Conservation (phyloP, 2,797 vertebrate species). For the Xerus rutilus region DNA sequence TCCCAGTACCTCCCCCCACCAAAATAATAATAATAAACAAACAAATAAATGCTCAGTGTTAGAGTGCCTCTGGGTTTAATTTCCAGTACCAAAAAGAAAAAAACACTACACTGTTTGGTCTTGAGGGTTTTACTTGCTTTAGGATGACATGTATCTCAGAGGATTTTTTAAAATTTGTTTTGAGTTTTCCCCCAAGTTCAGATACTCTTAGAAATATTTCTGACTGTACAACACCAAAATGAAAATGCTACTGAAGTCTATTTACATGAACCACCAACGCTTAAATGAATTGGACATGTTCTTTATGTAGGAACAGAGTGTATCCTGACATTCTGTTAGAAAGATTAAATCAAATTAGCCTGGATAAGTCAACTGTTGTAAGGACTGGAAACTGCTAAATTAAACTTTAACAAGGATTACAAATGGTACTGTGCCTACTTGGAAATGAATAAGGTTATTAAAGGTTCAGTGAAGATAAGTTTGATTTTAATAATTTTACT, state of each 20-base stretch:
- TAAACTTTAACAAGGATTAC: slow-evolving; percentile 68
- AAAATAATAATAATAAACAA: no score
- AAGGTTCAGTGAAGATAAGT: slow-evolving; percentile 37
- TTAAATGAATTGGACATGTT: slow-evolving; percentile 64
- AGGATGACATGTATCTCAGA: not conserved
- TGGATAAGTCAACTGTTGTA: slow-evolving; percentile 65
- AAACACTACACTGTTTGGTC: not conserved
- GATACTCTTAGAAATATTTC: slow-evolving; percentile 52
- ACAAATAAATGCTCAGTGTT: no score
- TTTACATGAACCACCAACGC: slow-evolving; percentile 59
- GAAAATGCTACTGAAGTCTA: slow-evolving; percentile 25
- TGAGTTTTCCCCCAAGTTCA: slow-evolving; percentile 32
- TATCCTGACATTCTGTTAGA: slow-evolving; percentile 66
- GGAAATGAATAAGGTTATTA: slow-evolving; percentile 59
- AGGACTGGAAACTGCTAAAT: slow-evolving; percentile 67
- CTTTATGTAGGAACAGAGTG: slow-evolving; percentile 67
- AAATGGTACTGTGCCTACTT: slow-evolving; percentile 51
- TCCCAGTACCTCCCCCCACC: no score
- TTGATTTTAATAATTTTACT: slow-evolving; percentile 70
- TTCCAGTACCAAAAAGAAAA: not conserved
- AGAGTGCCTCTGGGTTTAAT: no score
- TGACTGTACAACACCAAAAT: slow-evolving; percentile 13
- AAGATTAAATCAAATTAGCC: slow-evolving; percentile 76
- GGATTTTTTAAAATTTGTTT: not conserved
- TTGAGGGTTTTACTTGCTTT: slow-evolving; percentile 45